These are phyloP conservation scores for Willisornis vidua DNA, from an alignment of 2,113 vertebrate genomes.

Conservation along the genomic window DNA sequence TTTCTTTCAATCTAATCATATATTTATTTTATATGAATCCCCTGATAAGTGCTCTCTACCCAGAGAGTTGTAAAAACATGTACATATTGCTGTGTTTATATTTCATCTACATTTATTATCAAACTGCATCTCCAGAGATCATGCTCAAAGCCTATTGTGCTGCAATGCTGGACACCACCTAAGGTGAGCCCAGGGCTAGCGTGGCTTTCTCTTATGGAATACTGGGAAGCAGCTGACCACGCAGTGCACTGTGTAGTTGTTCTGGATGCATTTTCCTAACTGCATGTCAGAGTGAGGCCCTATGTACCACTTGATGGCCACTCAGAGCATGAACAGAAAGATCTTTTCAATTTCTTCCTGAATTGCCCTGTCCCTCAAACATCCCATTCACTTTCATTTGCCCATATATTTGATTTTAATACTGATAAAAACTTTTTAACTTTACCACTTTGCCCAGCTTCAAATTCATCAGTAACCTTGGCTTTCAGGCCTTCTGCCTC, in stretches of 20 bases:
- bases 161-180: background rate
- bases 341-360: background rate
- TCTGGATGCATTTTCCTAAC: background rate
- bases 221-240: background rate
- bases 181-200: background rate
- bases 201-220: background rate
- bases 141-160: background rate
- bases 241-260: accelerated
- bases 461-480: background rate
- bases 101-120: background rate
- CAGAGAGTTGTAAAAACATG: background rate
- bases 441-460: background rate
- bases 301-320: background rate
- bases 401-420: background rate
- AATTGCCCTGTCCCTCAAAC: background rate
- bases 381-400: accelerated
- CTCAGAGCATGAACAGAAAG: background rate
- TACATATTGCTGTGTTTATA: background rate
- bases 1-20: background rate
- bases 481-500: background rate
- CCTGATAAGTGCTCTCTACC: background rate
- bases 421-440: background rate
- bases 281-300: background rate
- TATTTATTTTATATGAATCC: background rate
- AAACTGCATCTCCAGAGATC: background rate